Base-by-base conservation (phyloP, 2,888 invertebrate genomes). In the Cryptosula pallasiana region DNA sequence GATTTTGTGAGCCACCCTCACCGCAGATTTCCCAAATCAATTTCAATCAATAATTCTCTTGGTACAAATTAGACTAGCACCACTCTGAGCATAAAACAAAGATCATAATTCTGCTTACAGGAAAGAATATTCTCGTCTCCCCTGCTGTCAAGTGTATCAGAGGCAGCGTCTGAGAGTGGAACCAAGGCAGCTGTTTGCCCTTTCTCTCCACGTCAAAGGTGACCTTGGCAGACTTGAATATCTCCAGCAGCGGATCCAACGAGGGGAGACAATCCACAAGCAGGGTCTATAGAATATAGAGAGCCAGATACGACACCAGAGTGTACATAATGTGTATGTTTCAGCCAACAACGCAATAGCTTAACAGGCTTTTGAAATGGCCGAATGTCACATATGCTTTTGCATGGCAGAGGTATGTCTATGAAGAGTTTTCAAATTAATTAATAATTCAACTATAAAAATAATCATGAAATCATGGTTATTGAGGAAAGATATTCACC, bases 91-190 rank as follows among this genome's bases (percentile, higher is more conserved):
- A n/a, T n/a, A n/a, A n/a, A n/a, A n/a, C n/a, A n/a, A n/a, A n/a
- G n/a, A 45, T 5, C 20, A 45, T 13, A 45, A 45, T 45, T 5
- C 13, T n/a, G 9, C 70, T 36, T 36, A 70, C 70, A 23, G 70
- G 70, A 23, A 70, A 32, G 9, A 70, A 9, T 3, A 70, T 13
- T 29, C 70, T 70, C 2, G 45, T 23, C 2, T 70, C 32, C 16
- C 70, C 36, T 9, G 25, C 45, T 29, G 70, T 54, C n/a, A 70
- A 29, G 32, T 70, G 70, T 23, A 70, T 5, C 5, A 70, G 45
- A 63, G 63, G 63, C 27, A 63, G n/a, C 2, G 63, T 63, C 3
- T 32, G 63, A 13, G 63, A 63, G 34, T 63, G 29, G 3, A 63
- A 34, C 63, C 63, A 63, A 13, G 63, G 63, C 57, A 23, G 5